These are phyloP conservation scores for Lacerta viridis DNA, from an alignment of 2,797 vertebrate genomes.

Conservation along the genomic window DNA sequence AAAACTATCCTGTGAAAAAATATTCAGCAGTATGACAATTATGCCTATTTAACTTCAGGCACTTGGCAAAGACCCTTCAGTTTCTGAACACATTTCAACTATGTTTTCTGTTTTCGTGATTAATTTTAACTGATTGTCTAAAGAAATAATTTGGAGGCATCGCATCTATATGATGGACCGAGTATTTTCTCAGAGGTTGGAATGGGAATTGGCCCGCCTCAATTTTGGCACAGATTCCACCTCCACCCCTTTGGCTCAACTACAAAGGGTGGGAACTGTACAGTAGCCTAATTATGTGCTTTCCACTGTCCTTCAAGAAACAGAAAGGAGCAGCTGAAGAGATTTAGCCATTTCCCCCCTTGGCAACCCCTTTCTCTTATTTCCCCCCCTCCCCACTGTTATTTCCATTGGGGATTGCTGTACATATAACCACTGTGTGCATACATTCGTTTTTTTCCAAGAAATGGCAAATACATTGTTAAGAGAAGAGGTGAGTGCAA, in stretches of 20 bases:
- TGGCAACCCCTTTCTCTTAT: constrained; percentile 47
- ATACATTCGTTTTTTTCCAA: neutral
- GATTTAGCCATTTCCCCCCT: constrained; percentile 59
- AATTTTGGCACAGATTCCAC: neutral
- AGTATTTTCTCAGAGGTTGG: constrained; percentile 13
- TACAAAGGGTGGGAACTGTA: constrained; percentile 38
- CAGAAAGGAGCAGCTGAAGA: constrained; percentile 71
- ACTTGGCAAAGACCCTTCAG: too few relatives aligned
- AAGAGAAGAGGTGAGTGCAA: constrained; percentile 11
- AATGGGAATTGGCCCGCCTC: neutral
- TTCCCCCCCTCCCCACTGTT: constrained; percentile 53
- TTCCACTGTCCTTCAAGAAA: constrained; percentile 60
- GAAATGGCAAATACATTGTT: neutral
- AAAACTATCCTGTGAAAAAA: too few relatives aligned
- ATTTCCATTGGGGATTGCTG: constrained; percentile 52
- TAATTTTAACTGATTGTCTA: too few relatives aligned
- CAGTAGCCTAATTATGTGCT: constrained; percentile 9
- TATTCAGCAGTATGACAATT: too few relatives aligned
- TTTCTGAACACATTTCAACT: too few relatives aligned
- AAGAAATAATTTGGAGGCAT: too few relatives aligned
- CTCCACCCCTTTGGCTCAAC: constrained; percentile 26
- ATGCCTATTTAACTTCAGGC: too few relatives aligned
- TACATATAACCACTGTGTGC: constrained; percentile 17
- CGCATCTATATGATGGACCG: neutral
- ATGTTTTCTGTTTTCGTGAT: too few relatives aligned